phyloP scores from a whole-genome alignment of 2,888 invertebrate species.

The Drosophila fulvimacula region DNA sequence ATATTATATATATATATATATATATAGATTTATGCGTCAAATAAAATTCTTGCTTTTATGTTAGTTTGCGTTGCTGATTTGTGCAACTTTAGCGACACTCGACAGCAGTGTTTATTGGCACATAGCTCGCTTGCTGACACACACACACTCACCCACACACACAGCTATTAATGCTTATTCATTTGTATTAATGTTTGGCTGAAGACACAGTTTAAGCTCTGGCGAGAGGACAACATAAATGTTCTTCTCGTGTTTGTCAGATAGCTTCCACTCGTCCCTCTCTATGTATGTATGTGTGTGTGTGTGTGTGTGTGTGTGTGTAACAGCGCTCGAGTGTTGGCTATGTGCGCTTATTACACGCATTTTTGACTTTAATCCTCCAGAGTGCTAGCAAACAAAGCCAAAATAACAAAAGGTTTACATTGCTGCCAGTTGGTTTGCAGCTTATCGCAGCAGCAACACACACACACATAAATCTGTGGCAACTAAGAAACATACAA shows the following conservation, averaged over 20 bases:
- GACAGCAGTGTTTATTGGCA: constrained; percentile 55
- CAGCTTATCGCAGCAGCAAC: constrained; percentile 61
- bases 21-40: neutral
- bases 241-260: constrained; percentile 63
- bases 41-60: constrained; percentile 11
- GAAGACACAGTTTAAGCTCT: constrained; percentile 36
- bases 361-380: constrained; percentile 80
- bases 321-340: constrained; percentile 49
- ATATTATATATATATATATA: neutral
- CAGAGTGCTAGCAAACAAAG: constrained; percentile 75
- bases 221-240: constrained; percentile 66
- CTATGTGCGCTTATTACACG: constrained; percentile 79
- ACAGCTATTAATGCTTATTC: constrained; percentile 61
- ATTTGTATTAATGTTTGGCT: constrained; percentile 40
- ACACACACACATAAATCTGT: constrained; percentile 60
- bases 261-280: constrained; percentile 41
- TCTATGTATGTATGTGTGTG: constrained; percentile 22
- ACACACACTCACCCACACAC: neutral
- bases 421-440: constrained; percentile 73
- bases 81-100: constrained; percentile 54
- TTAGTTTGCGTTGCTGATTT: constrained; percentile 44
- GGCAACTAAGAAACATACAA: constrained; percentile 22
- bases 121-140: constrained; percentile 31
- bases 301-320: constrained; percentile 21
- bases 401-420: constrained; percentile 78